Evolutionary conservation across 2,113 vertebrate species (phyloP).

Genomic region (Caretta caretta): DNA sequence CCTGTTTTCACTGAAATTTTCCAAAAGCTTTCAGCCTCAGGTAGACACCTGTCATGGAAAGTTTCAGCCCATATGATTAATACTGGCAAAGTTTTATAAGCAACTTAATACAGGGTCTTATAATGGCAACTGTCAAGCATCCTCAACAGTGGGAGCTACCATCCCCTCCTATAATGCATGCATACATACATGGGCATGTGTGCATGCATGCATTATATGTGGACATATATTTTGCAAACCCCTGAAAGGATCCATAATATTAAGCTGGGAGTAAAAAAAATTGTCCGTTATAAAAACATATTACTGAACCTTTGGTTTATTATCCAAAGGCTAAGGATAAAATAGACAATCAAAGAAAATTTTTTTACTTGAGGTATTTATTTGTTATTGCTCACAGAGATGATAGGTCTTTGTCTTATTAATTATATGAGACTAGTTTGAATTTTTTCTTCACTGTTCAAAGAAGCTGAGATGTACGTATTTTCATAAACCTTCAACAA

Average conservation of each 20-base stretch:
- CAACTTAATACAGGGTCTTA: neutral
- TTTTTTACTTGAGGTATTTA: neutral
- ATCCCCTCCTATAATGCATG: neutral
- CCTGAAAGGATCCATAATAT: neutral
- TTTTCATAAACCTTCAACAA: neutral
- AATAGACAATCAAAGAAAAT: neutral
- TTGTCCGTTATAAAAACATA: neutral
- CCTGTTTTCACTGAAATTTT: neutral
- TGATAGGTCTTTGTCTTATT: neutral
- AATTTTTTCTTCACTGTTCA: neutral
- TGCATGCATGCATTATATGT: neutral
- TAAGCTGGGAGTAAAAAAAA: neutral
- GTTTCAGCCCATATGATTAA: neutral
- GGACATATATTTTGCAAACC: neutral
- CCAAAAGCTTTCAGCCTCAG: neutral
- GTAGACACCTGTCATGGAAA: neutral
- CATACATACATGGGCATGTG: neutral
- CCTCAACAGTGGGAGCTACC: neutral
- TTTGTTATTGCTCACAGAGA: neutral
- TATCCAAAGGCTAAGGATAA: neutral
- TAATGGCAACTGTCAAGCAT: neutral
- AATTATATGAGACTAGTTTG: neutral
- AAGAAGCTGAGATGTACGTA: neutral
- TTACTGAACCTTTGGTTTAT: neutral
- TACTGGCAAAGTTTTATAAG: rapidly evolving